Evolutionary conservation across 53 echinoderm and acorn worm genomes (phyloP).

Genomic region (Paracentrotus lividus): DNA sequence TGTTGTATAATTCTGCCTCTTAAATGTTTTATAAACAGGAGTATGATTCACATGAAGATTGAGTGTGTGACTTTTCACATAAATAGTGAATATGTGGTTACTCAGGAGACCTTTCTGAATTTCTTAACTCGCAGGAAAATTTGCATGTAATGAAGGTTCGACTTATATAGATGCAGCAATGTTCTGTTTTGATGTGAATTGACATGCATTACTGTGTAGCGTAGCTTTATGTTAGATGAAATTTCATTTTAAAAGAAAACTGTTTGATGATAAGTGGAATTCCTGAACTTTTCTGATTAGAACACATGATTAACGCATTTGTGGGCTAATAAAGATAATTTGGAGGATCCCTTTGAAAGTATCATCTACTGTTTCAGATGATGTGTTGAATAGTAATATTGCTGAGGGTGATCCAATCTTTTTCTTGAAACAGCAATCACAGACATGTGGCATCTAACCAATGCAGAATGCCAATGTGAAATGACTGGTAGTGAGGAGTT

Average conservation of each 20-base stretch:
- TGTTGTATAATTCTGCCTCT: neutral
- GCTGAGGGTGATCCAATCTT: too few species aligned
- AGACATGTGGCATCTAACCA: too few species aligned
- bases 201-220: neutral
- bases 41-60: neutral
- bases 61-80: too few species aligned
- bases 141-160: neutral
- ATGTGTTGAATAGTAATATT: too few species aligned
- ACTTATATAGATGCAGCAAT: neutral
- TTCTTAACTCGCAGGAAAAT: neutral
- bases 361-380: too few species aligned
- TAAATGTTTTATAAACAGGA: neutral
- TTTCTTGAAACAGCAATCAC: too few species aligned
- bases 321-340: neutral
- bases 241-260: neutral
- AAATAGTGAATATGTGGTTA: neutral
- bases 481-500: neutral
- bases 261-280: neutral
- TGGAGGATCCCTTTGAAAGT: too few species aligned
- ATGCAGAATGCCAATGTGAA: neutral
- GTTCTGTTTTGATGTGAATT: neutral
- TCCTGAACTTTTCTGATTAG: neutral
- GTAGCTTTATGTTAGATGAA: neutral
- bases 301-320: neutral
- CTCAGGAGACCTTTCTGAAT: neutral